Percentiles rank a stretch among this genome's conserved stretches.
Conservation (phyloP, 2,888 invertebrate species). For the Caenorhabditis virilis region DNA sequence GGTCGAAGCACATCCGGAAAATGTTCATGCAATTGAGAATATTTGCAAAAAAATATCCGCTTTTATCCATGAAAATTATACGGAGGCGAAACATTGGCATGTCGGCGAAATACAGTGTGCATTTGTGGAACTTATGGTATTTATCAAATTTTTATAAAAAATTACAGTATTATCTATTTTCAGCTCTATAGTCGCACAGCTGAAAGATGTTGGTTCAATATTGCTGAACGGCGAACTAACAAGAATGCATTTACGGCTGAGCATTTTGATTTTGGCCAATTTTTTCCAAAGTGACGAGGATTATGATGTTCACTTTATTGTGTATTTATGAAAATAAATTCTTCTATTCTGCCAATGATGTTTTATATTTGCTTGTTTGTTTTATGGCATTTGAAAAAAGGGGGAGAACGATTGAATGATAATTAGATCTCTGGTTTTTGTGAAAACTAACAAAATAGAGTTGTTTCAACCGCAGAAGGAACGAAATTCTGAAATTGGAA, state of each 20-base stretch:
- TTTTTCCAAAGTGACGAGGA: too few relatives aligned
- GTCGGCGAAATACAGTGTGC: slow-evolving; percentile 17
- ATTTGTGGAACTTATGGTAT: slow-evolving; percentile 12
- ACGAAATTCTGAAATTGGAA: too few relatives aligned
- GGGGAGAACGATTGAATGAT: too few relatives aligned
- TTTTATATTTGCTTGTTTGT: too few relatives aligned
- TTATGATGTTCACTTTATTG: too few relatives aligned
- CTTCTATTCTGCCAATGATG: too few relatives aligned
- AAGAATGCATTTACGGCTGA: not conserved
- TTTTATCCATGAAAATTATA: slow-evolving; percentile 16
- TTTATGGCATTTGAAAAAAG: too few relatives aligned
- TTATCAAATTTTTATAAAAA: not conserved
- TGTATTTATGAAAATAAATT: too few relatives aligned
- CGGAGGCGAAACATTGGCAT: slow-evolving; percentile 9
- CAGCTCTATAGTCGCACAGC: slow-evolving; percentile 11
- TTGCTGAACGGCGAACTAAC: slow-evolving; percentile 7
- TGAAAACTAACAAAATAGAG: too few relatives aligned
- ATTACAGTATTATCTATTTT: not conserved
- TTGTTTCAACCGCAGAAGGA: too few relatives aligned
- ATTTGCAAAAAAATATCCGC: not conserved
- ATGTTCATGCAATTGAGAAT: slow-evolving; percentile 3
- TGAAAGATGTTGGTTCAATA: slow-evolving; percentile 8
- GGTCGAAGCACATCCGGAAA: slow-evolving; percentile 9
- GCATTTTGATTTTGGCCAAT: slow-evolving; percentile 4
- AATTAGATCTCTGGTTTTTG: too few relatives aligned